phyloP scores from a whole-genome alignment of 37 sponge, comb jelly and placozoan species.

The Dysidea cf. avara region DNA sequence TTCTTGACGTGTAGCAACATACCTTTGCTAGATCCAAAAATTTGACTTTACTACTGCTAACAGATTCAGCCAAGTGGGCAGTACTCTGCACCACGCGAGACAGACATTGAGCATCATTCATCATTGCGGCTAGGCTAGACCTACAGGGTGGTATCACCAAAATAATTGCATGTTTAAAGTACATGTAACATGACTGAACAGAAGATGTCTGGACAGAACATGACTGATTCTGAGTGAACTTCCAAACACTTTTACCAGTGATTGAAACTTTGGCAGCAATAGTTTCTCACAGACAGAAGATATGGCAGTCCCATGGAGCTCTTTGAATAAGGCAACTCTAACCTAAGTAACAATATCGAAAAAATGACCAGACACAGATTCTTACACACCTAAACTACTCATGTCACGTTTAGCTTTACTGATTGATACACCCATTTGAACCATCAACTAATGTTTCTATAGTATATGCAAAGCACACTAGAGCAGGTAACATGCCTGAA shows the following conservation, averaged over 20 bases:
- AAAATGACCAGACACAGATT: too few relatives aligned
- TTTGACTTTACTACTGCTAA: slow-evolving; percentile 82
- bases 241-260: slow-evolving; percentile 41
- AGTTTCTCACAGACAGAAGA: too few relatives aligned
- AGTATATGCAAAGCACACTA: too few relatives aligned
- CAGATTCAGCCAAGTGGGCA: slow-evolving; percentile 74
- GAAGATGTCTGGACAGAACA: too few relatives aligned
- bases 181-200: too few relatives aligned
- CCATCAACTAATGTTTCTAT: background rate
- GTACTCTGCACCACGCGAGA: slow-evolving; percentile 34
- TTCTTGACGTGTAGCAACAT: too few relatives aligned
- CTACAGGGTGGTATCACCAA: slow-evolving; percentile 26
- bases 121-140: slow-evolving; percentile 41
- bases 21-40: slow-evolving; percentile 84
- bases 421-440: background rate
- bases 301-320: too few relatives aligned
- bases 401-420: slow-evolving; percentile 16
- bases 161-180: background rate
- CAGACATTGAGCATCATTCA: slow-evolving; percentile 22
- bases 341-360: too few relatives aligned
- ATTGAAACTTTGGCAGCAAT: slow-evolving; percentile 39
- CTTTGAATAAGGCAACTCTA: slow-evolving; percentile 70
- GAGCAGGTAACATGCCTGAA: too few relatives aligned
- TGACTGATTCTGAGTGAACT: too few relatives aligned
- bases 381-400: background rate